These are phyloP conservation scores for Glyphotaelius pellucidus DNA, from an alignment of 2,888 invertebrate species.

Conservation along the genomic window DNA sequence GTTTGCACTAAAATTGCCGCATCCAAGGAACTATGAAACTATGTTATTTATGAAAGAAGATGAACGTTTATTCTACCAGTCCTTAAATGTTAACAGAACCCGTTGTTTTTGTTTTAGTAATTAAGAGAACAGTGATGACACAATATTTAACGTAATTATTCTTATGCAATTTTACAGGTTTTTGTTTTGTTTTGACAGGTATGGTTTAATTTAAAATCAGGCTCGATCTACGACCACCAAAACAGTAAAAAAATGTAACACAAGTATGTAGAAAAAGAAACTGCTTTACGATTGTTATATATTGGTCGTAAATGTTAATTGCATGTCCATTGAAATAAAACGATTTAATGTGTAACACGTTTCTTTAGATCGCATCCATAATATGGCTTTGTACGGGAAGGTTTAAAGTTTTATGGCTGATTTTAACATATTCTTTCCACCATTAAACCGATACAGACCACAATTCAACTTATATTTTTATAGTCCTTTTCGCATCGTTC, in stretches of 20 bases:
- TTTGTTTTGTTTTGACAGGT: not conserved
- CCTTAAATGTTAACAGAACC: not conserved
- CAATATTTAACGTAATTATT: not conserved
- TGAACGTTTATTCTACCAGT: not conserved
- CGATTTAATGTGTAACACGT: constrained; percentile 61
- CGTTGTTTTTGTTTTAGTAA: not conserved
- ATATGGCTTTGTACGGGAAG: constrained; percentile 18
- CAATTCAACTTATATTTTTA: not conserved
- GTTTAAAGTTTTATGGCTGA: constrained; percentile 58
- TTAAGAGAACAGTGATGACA: not conserved
- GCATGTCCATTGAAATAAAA: constrained; percentile 40
- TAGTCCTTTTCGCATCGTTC: constrained; percentile 37
- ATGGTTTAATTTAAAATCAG: not conserved
- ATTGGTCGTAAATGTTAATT: constrained; percentile 56
- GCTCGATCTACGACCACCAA: not conserved
- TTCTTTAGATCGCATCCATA: constrained; percentile 40
- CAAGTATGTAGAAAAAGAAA: constrained; percentile 24
- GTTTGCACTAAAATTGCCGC: not conserved
- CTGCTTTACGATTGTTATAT: constrained; percentile 53
- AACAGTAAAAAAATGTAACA: constrained; percentile 26
- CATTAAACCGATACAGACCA: constrained; percentile 37
- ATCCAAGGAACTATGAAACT: not conserved
- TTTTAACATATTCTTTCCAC: constrained; percentile 49
- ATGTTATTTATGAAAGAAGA: not conserved
- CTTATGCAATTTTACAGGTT: not conserved